These are phyloP conservation scores for Agrotis exclamationis DNA, from an alignment of 2,888 invertebrate species.

Conservation along the genomic window DNA sequence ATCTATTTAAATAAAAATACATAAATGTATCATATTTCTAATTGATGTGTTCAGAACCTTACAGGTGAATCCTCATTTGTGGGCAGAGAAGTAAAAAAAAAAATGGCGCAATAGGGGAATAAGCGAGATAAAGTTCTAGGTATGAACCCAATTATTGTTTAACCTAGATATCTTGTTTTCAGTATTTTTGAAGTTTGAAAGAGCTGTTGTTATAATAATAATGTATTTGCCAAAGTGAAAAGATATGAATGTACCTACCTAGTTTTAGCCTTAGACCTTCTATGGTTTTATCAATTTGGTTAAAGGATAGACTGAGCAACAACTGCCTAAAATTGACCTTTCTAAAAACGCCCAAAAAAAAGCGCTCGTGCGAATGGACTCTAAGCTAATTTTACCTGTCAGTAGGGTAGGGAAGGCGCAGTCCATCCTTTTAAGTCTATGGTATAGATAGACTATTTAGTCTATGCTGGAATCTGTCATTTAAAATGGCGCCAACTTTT, in stretches of 20 bases:
- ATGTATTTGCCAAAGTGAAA: background rate
- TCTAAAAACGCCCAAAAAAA: too few species aligned
- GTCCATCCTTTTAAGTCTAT: background rate
- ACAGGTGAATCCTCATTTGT: conserved; percentile 68
- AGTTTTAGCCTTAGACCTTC: background rate
- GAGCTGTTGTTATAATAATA: background rate
- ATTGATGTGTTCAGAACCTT: conserved; percentile 76
- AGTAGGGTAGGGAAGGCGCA: too few species aligned
- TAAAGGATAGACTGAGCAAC: too few species aligned
- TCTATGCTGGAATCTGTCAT: background rate
- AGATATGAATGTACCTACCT: background rate
- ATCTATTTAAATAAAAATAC: conserved; percentile 65
- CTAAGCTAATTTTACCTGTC: too few species aligned
- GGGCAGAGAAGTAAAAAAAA: conserved; percentile 54
- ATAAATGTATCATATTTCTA: conserved; percentile 61
- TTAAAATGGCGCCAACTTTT: background rate
- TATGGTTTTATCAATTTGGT: too few species aligned
- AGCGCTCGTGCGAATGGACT: too few species aligned
- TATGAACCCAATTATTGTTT: too few species aligned
- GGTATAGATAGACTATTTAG: background rate
- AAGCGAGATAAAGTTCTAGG: too few species aligned
- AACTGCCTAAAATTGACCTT: too few species aligned
- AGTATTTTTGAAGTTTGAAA: background rate
- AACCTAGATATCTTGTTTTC: too few species aligned
- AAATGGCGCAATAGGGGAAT: too few species aligned